A percentile compares a stretch with the other conserved stretches of the same genome.
Evolutionary conservation across 1,140 invertebrate genomes (phyloP).

Genomic region (Lepidostoma basale): DNA sequence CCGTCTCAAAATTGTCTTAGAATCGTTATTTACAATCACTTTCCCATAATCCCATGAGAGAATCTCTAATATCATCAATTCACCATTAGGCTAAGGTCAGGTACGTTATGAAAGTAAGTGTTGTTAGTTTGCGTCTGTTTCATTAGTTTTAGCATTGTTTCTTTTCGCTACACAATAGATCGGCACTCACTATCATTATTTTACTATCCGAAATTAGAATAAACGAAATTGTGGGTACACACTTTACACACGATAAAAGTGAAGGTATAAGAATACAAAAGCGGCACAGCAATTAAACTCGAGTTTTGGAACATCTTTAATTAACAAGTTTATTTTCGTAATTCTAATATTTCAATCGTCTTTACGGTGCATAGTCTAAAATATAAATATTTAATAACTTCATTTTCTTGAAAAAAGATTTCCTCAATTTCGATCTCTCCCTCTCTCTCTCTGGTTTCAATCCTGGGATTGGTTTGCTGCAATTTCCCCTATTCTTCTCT

Average conservation of each 20-base stretch:
- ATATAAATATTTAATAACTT: too few relatives aligned
- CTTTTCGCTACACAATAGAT: background rate
- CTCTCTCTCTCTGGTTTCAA: too few relatives aligned
- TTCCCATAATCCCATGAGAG: constrained; percentile 15
- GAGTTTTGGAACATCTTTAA: too few relatives aligned
- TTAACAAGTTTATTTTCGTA: too few relatives aligned
- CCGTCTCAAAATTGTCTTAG: background rate
- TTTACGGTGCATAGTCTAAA: too few relatives aligned
- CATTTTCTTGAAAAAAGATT: too few relatives aligned
- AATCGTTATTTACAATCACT: constrained; percentile 14
- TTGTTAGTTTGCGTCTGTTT: background rate
- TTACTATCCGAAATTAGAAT: background rate
- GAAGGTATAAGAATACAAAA: background rate
- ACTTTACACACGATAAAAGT: background rate
- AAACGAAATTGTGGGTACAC: background rate
- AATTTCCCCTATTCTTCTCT: too few relatives aligned
- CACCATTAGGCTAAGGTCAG: constrained; percentile 18
- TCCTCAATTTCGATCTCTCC: too few relatives aligned
- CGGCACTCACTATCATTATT: background rate
- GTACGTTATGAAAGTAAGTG: constrained; percentile 15
- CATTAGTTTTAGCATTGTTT: constrained; percentile 9
- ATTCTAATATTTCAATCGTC: too few relatives aligned
- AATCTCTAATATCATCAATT: constrained; percentile 13
- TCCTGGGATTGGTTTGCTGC: too few relatives aligned
- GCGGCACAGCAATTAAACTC: too few relatives aligned